phyloP scores from a whole-genome alignment of 2,888 invertebrate genomes.

The Sphinx pinastri region DNA sequence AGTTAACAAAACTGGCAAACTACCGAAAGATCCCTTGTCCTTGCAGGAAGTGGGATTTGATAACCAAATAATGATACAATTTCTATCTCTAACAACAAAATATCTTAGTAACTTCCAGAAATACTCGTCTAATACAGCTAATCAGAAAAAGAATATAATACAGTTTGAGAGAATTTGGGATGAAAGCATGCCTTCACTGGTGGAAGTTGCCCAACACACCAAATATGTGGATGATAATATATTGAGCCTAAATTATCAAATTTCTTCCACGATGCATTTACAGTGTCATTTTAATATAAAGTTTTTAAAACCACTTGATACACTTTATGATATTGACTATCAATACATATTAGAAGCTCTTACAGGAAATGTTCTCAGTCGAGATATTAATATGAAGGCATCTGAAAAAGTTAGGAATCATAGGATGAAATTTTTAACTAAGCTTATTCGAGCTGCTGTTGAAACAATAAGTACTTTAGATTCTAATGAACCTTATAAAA shows the following conservation, averaged over 20 bases:
- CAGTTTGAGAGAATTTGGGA: conserved; percentile 87
- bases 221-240: conserved; percentile 89
- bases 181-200: conserved; percentile 87
- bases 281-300: conserved; percentile 91
- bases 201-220: conserved; percentile 91
- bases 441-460: conserved; percentile 89
- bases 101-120: conserved; percentile 77
- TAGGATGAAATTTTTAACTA: conserved; percentile 89
- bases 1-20: conserved; percentile 91
- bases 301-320: conserved; percentile 87
- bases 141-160: conserved; percentile 68
- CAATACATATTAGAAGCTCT: conserved; percentile 83
- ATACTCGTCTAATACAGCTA: conserved; percentile 65
- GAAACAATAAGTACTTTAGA: conserved; percentile 87
- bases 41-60: conserved; percentile 89
- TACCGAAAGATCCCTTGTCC: conserved; percentile 93
- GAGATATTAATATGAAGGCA: conserved; percentile 84
- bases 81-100: conserved; percentile 72
- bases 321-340: conserved; percentile 90
- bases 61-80: conserved; percentile 83
- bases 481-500: conserved; percentile 74
- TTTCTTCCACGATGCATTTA: conserved; percentile 90
- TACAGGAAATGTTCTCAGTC: conserved; percentile 68
- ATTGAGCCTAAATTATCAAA: conserved; percentile 91
- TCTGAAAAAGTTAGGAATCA: conserved; percentile 88